A percentile compares a stretch with the other conserved stretches of the same genome.
Conservation (phyloP, 2,888 invertebrate species). For the Atrina japonica region DNA sequence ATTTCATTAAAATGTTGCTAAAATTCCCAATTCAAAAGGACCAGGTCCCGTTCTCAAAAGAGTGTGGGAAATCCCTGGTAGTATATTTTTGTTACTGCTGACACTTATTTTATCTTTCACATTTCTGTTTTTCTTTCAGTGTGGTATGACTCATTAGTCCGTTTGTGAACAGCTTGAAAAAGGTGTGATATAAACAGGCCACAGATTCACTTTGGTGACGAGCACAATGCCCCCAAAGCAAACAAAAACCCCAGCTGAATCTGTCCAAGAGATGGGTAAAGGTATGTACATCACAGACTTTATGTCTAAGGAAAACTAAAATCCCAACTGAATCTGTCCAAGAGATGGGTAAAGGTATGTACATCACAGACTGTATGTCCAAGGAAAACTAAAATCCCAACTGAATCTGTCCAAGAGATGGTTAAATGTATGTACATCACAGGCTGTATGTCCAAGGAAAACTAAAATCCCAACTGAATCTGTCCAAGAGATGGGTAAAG, state of each 20-base stretch:
- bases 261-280: slow-evolving; percentile 64
- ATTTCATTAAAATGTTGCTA: no score
- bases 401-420: slow-evolving; percentile 64
- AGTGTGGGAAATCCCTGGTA: no score
- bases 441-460: no score
- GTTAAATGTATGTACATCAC: slow-evolving; percentile 51
- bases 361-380: neutral
- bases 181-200: slow-evolving; percentile 23
- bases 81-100: no score
- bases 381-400: slow-evolving; percentile 47
- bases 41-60: no score
- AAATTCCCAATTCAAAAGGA: no score
- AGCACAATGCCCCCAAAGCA: slow-evolving; percentile 31
- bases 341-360: no score
- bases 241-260: slow-evolving; percentile 55
- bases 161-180: neutral
- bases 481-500: no score
- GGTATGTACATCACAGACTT: slow-evolving; percentile 30
- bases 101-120: no score
- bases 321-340: no score
- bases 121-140: slow-evolving; percentile 13
- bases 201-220: slow-evolving; percentile 28
- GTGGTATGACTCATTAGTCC: slow-evolving; percentile 17
- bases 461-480: no score
- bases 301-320: no score